Conservation (phyloP, 30 jellyfish, hydroid and myxozoan genomes). For the Catostylus mosaicus region DNA sequence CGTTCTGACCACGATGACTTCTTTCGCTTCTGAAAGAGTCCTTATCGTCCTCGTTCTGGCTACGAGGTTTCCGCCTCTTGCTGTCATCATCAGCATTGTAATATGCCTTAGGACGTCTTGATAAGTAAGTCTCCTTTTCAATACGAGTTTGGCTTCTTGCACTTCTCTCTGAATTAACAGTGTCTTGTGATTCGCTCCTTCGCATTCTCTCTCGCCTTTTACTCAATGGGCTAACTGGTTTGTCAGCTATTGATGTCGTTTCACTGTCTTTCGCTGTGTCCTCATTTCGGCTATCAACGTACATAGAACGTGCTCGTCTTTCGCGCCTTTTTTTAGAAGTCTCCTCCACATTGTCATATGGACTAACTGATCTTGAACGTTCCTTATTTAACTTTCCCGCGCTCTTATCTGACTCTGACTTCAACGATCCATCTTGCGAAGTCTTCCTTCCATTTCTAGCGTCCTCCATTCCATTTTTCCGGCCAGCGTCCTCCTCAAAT, state of each 20-base stretch:
- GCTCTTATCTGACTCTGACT: slow-evolving; percentile 34
- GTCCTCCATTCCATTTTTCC: not conserved
- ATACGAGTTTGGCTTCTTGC: not conserved
- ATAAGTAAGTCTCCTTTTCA: slow-evolving; percentile 15
- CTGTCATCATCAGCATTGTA: slow-evolving; percentile 67
- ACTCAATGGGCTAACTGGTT: slow-evolving; percentile 35
- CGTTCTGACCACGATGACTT: not conserved
- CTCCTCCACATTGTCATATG: slow-evolving; percentile 51
- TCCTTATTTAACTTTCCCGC: slow-evolving; percentile 12
- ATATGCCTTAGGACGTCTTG: slow-evolving; percentile 64
- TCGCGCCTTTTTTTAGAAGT: slow-evolving; percentile 6
- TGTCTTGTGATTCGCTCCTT: slow-evolving; percentile 51
- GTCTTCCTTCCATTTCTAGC: not conserved
- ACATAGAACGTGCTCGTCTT: slow-evolving; percentile 32
- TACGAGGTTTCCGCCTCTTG: not conserved
- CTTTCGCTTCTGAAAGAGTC: slow-evolving; percentile 7
- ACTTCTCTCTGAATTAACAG: slow-evolving; percentile 38
- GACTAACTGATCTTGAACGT: slow-evolving; percentile 46
- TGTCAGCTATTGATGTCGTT: slow-evolving; percentile 20
- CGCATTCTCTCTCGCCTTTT: slow-evolving; percentile 39
- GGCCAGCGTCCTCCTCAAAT: not conserved
- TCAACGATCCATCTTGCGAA: slow-evolving; percentile 22
- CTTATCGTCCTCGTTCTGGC: not conserved
- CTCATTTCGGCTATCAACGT: slow-evolving; percentile 21
- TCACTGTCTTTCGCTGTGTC: slow-evolving; percentile 21